These are phyloP conservation scores for Scolopax rusticola DNA, from an alignment of 2,797 vertebrate genomes.

Conservation along the genomic window DNA sequence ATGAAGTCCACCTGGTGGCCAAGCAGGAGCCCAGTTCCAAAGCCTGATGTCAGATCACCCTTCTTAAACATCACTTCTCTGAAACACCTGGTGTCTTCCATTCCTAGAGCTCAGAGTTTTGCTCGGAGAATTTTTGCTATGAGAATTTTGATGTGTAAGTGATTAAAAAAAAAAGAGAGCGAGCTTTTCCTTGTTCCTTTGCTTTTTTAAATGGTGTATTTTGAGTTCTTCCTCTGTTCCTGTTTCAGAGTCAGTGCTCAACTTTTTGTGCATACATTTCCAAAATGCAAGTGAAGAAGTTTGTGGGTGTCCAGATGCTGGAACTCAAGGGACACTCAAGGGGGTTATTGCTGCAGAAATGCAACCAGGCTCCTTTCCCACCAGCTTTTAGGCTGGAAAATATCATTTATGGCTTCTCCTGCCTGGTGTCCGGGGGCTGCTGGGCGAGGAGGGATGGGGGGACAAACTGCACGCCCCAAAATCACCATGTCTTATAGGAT, in stretches of 20 bases:
- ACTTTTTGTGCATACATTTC: accelerated
- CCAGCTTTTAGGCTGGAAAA: not conserved
- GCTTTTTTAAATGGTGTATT: not conserved
- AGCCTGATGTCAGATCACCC: accelerated
- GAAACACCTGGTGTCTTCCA: not conserved
- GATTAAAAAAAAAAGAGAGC: not conserved
- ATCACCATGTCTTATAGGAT: not conserved
- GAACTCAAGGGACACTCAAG: accelerated
- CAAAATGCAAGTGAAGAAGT: not conserved
- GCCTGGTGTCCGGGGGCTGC: accelerated
- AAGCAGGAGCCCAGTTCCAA: not conserved
- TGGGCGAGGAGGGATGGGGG: not conserved
- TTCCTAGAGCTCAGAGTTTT: not conserved
- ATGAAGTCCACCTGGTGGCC: not conserved
- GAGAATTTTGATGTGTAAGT: not conserved
- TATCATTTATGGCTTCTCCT: not conserved
- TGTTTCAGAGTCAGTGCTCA: not conserved
- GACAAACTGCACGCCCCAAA: not conserved
- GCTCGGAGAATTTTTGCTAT: not conserved
- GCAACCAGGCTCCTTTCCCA: accelerated
- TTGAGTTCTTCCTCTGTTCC: not conserved
- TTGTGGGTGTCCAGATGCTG: not conserved
- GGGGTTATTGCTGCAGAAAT: not conserved
- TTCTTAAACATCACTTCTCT: not conserved
- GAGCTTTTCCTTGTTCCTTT: not conserved